A percentile compares a stretch with the other conserved stretches of the same genome.
These are phyloP conservation scores for Clinocottus analis DNA, from an alignment of 2,113 vertebrate genomes.

Conservation along the genomic window DNA sequence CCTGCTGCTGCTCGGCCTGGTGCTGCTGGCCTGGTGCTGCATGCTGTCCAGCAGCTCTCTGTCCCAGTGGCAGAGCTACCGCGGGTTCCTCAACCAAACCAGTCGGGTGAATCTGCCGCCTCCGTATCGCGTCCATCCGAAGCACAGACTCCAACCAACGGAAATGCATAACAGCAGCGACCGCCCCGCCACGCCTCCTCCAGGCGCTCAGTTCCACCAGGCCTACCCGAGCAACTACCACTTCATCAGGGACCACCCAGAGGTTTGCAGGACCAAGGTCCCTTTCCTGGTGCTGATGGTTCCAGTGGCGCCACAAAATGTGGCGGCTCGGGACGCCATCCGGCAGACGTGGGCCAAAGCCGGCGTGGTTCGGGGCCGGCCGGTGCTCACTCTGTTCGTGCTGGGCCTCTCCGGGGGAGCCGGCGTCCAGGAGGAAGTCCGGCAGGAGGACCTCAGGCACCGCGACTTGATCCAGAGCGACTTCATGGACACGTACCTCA, in stretches of 20 bases:
- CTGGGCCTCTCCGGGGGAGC: constrained; percentile 51
- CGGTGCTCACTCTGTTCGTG: constrained; percentile 77
- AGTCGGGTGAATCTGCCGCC: fast-evolving
- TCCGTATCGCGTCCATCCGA: neutral
- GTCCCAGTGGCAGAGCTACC: neutral
- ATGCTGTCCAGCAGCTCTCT: fast-evolving
- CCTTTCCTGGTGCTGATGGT: constrained; percentile 86
- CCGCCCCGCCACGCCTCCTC: neutral
- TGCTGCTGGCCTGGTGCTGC: neutral
- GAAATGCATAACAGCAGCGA: neutral
- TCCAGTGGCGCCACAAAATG: constrained; percentile 69
- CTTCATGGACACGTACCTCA: constrained; percentile 80
- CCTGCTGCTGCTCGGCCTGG: constrained; percentile 28
- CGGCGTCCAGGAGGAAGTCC: constrained; percentile 23
- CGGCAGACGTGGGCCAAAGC: constrained; percentile 82
- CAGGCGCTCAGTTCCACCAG: constrained; percentile 29
- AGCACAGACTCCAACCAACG: neutral
- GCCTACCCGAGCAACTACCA: constrained; percentile 77
- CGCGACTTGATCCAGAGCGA: constrained; percentile 84
- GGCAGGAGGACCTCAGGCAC: constrained; percentile 74
- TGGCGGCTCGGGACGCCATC: constrained; percentile 66
- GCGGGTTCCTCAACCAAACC: neutral
- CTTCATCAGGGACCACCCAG: constrained; percentile 77
- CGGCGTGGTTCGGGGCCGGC: constrained; percentile 68
- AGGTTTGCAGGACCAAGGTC: constrained; percentile 52